Conservation (phyloP, 2,113 vertebrate species). For the Heterocephalus glaber region DNA sequence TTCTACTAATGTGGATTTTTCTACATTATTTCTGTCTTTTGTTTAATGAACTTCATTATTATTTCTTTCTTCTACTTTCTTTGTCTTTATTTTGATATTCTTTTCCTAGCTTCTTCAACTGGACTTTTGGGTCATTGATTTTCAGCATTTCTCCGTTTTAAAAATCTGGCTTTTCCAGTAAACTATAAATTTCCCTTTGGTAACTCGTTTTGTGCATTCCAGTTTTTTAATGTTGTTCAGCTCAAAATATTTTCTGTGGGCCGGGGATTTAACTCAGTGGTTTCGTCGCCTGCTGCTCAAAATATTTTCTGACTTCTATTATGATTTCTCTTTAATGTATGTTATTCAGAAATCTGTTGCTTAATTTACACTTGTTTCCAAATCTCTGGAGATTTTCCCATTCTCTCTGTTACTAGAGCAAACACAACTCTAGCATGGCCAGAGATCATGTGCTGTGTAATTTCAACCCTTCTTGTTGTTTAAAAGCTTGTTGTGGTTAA, state of each 20-base stretch:
- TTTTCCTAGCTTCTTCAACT: neutral
- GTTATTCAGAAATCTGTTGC: neutral
- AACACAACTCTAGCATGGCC: neutral
- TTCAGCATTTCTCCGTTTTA: neutral
- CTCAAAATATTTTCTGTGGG: neutral
- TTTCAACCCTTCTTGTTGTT: no score
- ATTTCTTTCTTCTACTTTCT: neutral
- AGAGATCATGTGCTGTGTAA: rapidly evolving
- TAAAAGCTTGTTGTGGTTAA: neutral
- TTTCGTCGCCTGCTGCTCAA: no score
- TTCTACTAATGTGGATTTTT: neutral
- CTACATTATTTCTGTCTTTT: neutral
- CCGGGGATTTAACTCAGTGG: no score
- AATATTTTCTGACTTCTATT: neutral
- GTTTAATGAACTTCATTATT: neutral
- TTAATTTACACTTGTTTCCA: neutral
- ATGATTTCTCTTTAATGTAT: neutral
- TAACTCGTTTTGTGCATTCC: no score
- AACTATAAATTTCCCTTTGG: no score
- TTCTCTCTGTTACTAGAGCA: neutral
- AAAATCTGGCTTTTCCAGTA: neutral
- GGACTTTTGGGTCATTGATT: neutral
- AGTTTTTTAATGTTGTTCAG: neutral
- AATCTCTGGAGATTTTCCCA: neutral
- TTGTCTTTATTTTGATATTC: neutral